A percentile compares a stretch with the other conserved stretches of the same genome.
Evolutionary conservation across 2,888 invertebrate genomes (phyloP).

Genomic region (Minunthozetes semirufus): DNA sequence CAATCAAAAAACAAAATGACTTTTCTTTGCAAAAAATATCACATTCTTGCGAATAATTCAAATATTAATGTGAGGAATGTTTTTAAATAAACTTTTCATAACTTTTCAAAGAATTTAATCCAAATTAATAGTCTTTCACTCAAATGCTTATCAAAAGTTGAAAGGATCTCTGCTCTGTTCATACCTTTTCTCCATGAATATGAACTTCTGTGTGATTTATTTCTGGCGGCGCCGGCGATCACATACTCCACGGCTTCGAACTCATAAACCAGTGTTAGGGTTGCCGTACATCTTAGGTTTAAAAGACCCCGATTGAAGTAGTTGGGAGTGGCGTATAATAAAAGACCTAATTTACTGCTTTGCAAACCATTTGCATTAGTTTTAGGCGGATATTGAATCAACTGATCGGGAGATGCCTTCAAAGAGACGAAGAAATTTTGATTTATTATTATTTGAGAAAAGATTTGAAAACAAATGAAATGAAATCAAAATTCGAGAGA

Average conservation of each 20-base stretch:
- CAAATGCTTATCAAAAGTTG: background rate
- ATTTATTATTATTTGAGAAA: background rate
- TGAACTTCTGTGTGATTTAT: slow-evolving; percentile 24
- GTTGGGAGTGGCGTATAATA: slow-evolving; percentile 23
- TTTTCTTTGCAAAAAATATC: background rate
- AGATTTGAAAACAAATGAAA: background rate
- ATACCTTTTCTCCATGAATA: slow-evolving; percentile 33
- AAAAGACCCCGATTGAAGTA: slow-evolving; percentile 33
- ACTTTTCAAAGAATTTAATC: no score
- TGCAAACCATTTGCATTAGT: slow-evolving; percentile 27
- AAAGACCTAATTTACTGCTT: slow-evolving; percentile 25
- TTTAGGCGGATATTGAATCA: slow-evolving; percentile 16
- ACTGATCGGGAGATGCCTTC: slow-evolving; percentile 20
- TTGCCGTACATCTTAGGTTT: slow-evolving; percentile 31
- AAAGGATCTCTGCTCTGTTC: background rate
- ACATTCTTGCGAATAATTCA: background rate
- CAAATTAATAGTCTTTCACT: background rate
- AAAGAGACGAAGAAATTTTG: background rate
- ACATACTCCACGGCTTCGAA: slow-evolving; percentile 32
- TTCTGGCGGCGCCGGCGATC: slow-evolving; percentile 31
- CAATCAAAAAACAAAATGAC: background rate
- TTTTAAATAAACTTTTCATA: no score
- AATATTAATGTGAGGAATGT: no score
- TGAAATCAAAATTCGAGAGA: background rate
- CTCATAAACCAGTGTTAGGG: slow-evolving; percentile 31